Base-by-base conservation (phyloP, 2,888 invertebrate species). In the Hypomecis punctinalis region DNA sequence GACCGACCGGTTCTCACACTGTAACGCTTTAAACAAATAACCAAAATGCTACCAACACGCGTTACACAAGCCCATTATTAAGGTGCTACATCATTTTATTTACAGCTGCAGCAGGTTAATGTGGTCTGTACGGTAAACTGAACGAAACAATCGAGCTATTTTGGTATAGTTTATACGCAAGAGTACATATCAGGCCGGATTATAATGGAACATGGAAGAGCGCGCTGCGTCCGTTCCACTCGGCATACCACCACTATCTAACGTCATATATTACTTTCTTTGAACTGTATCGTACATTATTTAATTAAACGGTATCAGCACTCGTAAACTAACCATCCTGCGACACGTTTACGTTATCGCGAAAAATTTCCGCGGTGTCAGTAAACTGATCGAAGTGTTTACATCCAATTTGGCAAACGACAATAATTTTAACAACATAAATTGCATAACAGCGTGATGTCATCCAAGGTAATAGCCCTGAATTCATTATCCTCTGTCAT, bases 51-150 rank as follows among this genome's bases (percentile, higher is more conserved):
- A 77, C 79, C 82, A 88, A 83, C 86, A 84, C 76, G 79, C 85
- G 84, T 83, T 85, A 82, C 84, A 79, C 81, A 75, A 79, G 81
- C 79, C 77, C 82, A 88, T 88, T 91, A 87, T 88, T 88, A 81
- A 85, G 85, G 86, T 82, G 85, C 86, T 92, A 86, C 89, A 92
- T 92, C 89, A 91, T 90, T 83, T 88, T 91, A 90, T 91, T 90
- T 89, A 90, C 88, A 83, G 83, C 82, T 76, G 80, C 82, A 82
- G 82, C 87, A 86, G 88, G 89, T 87, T 89, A 85, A 88, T 89
- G 87, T 81, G 84, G 83, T 75, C 78, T 75, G 82, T 73, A 78
- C 80, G 78, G 84, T 87, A 84, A 85, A 89, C 86, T 82, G 73
- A 73, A 78, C 69, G 84, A 86, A 90, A 90, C 88, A 88, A 90